Evolutionary conservation across 2,888 invertebrate species (phyloP), one percentile per base, ranked within the genome.

Genomic region (Mycogona germanica): DNA sequence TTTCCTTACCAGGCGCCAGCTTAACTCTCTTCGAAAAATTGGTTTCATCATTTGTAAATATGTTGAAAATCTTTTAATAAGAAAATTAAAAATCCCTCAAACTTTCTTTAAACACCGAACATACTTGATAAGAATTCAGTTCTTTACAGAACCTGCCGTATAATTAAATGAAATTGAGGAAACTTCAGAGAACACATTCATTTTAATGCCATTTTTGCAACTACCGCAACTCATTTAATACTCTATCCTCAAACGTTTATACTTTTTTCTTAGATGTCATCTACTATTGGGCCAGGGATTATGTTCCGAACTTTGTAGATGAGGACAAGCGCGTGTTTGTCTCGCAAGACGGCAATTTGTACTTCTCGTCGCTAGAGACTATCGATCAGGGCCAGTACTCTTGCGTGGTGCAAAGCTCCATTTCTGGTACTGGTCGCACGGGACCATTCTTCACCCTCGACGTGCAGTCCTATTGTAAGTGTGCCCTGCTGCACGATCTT

Each of bases 281-380:
- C 60, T 93, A 87, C 69, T 82, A 88, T 61, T 96, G 95, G 95
- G 84, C 87, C 9, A 79, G 93, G 58, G 84, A 86, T 64, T 83
- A 78, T 64, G 89, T 92, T 62, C 86, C 87, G 0, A 91, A 91
- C 69, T 86, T 93, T 62, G 91, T 96, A 1, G 88, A 93, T 67
- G 89, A 93, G 69, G 89, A 92, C 68, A 80, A 82, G 64, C 76
- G 95, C 60, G 87, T 92, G 0, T 95, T 96, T 74, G 91, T 93
- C 0, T 95, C 95, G 0, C 76, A 82, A 64, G 93, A 95, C 73
- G 95, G 95, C 41, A 86, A 92, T 14, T 76, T 96, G 17, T 96
- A 96, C 66, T 95, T 96, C 67, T 91, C 95, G 21, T 86, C 89
- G 6, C 76, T 96, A 62, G 93, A 95, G 71, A 80, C 81, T 28